Percentiles rank a stretch among this genome's conserved stretches.
Conservation (phyloP, 2,888 invertebrate genomes). For the Aplocera efformata region DNA sequence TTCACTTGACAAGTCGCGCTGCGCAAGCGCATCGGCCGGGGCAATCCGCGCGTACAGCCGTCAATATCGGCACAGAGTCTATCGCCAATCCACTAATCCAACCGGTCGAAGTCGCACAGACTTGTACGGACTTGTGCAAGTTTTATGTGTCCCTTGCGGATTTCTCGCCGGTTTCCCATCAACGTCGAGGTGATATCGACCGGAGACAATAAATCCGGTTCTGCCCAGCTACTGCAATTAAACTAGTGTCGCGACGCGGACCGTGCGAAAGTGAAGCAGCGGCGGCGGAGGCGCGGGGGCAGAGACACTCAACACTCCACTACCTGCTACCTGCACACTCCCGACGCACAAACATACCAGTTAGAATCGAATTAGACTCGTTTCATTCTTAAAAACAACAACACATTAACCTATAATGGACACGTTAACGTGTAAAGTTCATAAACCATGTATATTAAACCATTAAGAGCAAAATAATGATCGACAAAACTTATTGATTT, state of each 20-base stretch:
- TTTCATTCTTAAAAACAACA: constrained; percentile 4
- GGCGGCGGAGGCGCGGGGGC: constrained; percentile 36
- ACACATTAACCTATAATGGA: constrained; percentile 1
- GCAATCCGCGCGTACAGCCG: constrained; percentile 29
- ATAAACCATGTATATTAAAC: constrained; percentile 23
- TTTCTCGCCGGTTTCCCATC: constrained; percentile 50
- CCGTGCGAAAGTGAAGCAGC: constrained; percentile 76
- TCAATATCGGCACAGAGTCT: constrained; percentile 30
- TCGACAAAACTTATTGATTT: constrained; percentile 28
- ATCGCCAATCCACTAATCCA: constrained; percentile 11
- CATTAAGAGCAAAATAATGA: constrained; percentile 21
- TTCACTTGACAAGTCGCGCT: constrained; percentile 6
- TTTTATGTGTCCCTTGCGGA: constrained; percentile 36
- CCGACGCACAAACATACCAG: background rate
- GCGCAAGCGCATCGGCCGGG: constrained; percentile 25
- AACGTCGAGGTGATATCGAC: constrained; percentile 63
- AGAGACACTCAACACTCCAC: constrained; percentile 20
- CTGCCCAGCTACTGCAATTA: constrained; percentile 71
- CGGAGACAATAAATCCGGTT: constrained; percentile 78
- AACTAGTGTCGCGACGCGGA: constrained; percentile 74
- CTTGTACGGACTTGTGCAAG: constrained; percentile 33
- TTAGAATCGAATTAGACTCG: constrained; percentile 2
- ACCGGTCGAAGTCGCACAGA: constrained; percentile 21
- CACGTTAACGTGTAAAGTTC: constrained; percentile 21
- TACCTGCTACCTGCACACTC: background rate